Conservation (phyloP, 2,888 invertebrate genomes). For the Stenodema calcarata region DNA sequence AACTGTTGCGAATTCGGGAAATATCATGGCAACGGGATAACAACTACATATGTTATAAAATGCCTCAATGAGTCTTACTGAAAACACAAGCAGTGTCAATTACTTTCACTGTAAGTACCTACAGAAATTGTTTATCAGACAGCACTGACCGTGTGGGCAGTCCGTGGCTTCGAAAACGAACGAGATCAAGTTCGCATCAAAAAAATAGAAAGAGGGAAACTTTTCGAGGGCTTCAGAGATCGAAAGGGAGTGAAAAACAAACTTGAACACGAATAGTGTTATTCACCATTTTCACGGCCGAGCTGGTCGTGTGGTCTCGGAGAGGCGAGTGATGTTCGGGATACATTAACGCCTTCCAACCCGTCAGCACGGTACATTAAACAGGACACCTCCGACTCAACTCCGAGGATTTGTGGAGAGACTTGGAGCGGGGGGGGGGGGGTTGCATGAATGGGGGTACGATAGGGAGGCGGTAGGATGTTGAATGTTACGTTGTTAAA, state of each 20-base stretch:
- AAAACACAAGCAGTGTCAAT: no score
- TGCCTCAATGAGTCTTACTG: no score
- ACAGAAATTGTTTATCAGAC: no score
- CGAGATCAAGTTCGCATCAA: background rate
- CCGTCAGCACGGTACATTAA: slow-evolving; percentile 14
- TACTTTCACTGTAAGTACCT: no score
- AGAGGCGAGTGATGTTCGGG: background rate
- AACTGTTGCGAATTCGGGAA: no score
- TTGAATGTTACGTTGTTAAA: background rate
- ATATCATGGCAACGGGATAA: no score
- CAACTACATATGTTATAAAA: no score
- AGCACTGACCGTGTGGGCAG: no score
- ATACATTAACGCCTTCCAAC: slow-evolving; percentile 14
- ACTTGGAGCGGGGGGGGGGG: background rate
- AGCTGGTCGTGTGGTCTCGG: background rate
- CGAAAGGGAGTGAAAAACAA: background rate
- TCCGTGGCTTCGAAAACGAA: background rate
- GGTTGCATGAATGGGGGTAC: background rate
- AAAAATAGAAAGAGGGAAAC: background rate
- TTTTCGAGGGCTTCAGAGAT: background rate
- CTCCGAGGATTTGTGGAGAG: background rate
- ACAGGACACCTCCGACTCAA: slow-evolving; percentile 7
- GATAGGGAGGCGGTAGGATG: background rate
- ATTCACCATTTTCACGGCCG: background rate
- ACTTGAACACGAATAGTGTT: background rate